Evolutionary conservation across 2,888 invertebrate genomes (phyloP).

Genomic region (Trichacis sp.): DNA sequence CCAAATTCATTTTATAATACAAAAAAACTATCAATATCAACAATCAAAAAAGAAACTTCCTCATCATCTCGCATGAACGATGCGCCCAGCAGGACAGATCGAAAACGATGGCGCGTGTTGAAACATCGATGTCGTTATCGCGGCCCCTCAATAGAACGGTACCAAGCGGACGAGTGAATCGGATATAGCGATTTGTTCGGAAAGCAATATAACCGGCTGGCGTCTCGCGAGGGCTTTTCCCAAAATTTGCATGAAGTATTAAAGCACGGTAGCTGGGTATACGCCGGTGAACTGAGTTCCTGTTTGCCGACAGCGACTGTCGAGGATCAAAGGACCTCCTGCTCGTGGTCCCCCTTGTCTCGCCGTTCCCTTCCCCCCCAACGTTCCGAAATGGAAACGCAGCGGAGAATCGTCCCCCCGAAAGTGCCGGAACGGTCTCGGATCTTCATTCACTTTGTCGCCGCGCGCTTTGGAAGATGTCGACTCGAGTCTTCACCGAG

Average conservation of each 20-base stretch:
- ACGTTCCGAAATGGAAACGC: conserved; percentile 12
- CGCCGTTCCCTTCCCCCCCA: conserved; percentile 10
- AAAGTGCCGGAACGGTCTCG: conserved; percentile 17
- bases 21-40: too few relatives aligned
- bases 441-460: conserved; percentile 39
- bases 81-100: too few relatives aligned
- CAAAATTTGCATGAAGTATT: conserved; percentile 69
- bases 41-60: too few relatives aligned
- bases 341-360: conserved; percentile 41
- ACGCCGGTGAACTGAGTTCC: conserved; percentile 60
- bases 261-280: conserved; percentile 66
- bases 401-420: conserved; percentile 14
- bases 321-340: conserved; percentile 67
- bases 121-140: conserved; percentile 13
- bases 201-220: conserved; percentile 66
- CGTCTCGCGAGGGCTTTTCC: conserved; percentile 56
- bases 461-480: conserved; percentile 29
- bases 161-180: conserved; percentile 46
- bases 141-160: conserved; percentile 16
- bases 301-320: conserved; percentile 67
- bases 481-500: conserved; percentile 23
- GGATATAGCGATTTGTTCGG: conserved; percentile 68
- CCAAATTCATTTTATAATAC: too few relatives aligned
- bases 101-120: conserved; percentile 17
- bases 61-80: too few relatives aligned